Conservation (phyloP, 2,113 vertebrate genomes). For the Heliornis fulica region DNA sequence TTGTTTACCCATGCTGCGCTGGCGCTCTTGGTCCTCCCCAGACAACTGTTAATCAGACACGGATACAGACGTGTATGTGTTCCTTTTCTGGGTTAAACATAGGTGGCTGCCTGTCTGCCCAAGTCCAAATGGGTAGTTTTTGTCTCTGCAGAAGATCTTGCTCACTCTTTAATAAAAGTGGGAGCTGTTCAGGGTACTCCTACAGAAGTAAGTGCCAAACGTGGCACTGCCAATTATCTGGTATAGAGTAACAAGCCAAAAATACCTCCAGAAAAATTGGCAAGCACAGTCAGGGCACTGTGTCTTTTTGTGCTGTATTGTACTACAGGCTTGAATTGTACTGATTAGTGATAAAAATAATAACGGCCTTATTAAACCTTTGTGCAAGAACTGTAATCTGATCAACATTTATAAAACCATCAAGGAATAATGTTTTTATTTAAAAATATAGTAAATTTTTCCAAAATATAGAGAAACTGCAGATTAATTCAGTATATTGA, state of each 20-base stretch:
- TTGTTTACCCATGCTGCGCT: rapidly evolving
- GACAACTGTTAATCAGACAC: not conserved
- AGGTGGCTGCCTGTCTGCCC: too few relatives aligned
- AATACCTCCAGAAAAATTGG: not conserved
- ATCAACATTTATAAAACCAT: not conserved
- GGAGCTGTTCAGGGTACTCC: not conserved
- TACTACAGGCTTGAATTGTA: not conserved
- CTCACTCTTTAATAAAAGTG: not conserved
- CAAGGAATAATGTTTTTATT: not conserved
- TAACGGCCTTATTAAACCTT: not conserved
- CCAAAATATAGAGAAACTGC: not conserved
- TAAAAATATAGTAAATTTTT: not conserved
- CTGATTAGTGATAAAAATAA: not conserved
- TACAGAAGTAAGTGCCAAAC: not conserved
- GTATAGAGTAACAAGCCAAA: not conserved
- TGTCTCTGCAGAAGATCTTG: not conserved
- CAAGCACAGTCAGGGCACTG: not conserved
- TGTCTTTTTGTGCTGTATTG: not conserved
- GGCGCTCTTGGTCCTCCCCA: not conserved
- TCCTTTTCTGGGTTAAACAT: too few relatives aligned
- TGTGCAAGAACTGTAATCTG: not conserved
- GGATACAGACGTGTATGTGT: too few relatives aligned
- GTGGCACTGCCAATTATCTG: not conserved
- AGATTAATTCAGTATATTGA: not conserved
- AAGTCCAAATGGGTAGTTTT: too few relatives aligned